Base-by-base conservation (phyloP, 2,113 vertebrate species). In the Caracal caracal region DNA sequence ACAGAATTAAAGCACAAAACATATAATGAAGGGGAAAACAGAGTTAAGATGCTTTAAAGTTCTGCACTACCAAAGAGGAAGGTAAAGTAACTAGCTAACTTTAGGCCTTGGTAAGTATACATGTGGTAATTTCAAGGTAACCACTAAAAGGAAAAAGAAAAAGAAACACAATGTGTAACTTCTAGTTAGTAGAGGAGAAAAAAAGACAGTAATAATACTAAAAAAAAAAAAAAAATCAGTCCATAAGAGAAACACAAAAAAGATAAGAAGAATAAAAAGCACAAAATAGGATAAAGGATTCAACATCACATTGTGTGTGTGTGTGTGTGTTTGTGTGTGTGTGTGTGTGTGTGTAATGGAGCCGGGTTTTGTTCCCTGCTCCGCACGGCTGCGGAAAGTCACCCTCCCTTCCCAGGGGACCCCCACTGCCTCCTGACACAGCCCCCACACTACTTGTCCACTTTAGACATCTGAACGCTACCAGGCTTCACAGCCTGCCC, bases 51-150 rank as follows among this genome's bases (percentile, higher is more conserved):
- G n/a, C 43, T 83, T 86, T 61, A 68, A 75, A 28, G 20, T 35
- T 76, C 87, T 91, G 43, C 6, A 43, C 75, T 82, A 92, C 37
- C 19, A 11, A 86, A 95, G 43, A 96, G 82, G 24, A 97, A 94
- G 59, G 35, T 89, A 96, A 68, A 81, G 19, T 53, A 59, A 79
- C 78, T 59, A 87, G 86, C 51, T 88, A 65, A 91, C 15, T 94
- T 85, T 47, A 90, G 65, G 49, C 7, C 13, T 88, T 80, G 80
- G 75, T 88, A 94, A n/a, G 51, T 79, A 94, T 33, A 80, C 33
- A 82, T 63, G 68, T 76, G 20, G 59, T 81, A 47, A 82, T 89
- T 78, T 78, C 90, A 71, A 85, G 35, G 49, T 56, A 95, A 76
- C 22, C 11, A 37, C 37, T 79, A 86, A 66, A 82, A 84, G 37